Conservation (phyloP, 2,113 vertebrate genomes). For the Heteronetta atricapilla region DNA sequence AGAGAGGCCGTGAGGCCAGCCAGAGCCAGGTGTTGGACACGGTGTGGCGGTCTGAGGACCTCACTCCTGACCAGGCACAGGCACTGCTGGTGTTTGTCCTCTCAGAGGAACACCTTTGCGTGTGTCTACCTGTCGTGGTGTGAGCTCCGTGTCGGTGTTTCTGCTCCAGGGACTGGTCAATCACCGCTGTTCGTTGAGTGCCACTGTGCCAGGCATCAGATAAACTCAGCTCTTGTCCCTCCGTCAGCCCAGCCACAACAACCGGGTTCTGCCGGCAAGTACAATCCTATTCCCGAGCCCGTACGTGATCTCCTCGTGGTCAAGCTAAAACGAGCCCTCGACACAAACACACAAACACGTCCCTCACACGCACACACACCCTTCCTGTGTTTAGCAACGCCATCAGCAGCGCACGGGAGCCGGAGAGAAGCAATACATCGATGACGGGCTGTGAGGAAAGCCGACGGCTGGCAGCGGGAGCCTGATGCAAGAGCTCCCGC, state of each 20-base stretch:
- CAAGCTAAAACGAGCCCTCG: not conserved
- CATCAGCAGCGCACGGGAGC: not conserved
- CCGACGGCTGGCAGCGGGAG: not conserved
- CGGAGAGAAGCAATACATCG: rapidly evolving
- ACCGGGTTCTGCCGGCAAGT: rapidly evolving
- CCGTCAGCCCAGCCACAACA: not conserved
- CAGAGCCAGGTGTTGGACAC: rapidly evolving
- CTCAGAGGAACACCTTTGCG: rapidly evolving
- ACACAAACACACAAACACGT: not conserved
- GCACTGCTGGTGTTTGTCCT: rapidly evolving
- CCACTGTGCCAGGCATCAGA: rapidly evolving
- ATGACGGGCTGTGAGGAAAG: not conserved
- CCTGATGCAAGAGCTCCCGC: rapidly evolving
- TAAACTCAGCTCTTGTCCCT: rapidly evolving
- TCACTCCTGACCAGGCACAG: too few species aligned
- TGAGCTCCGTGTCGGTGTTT: not conserved
- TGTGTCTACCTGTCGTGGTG: rapidly evolving
- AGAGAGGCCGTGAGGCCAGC: rapidly evolving
- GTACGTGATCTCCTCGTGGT: rapidly evolving
- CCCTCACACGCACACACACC: not conserved
- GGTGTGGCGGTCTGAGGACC: rapidly evolving
- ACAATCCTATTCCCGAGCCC: not conserved
- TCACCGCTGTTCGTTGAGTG: not conserved
- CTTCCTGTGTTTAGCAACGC: not conserved
- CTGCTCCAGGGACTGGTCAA: not conserved